Evolutionary conservation across 2,888 invertebrate genomes (phyloP).

Genomic region (Hemaris fuciformis): DNA sequence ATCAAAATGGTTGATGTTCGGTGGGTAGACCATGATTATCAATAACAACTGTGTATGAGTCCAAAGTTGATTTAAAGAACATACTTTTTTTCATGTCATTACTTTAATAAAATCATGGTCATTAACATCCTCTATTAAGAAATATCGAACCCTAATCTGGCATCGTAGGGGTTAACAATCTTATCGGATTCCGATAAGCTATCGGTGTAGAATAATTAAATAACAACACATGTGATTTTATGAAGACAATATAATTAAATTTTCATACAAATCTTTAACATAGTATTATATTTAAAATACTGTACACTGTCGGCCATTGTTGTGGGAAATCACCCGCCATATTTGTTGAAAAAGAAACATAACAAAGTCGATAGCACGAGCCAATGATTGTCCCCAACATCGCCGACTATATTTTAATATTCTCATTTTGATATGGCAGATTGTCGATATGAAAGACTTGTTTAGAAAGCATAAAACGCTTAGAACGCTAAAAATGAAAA

Average conservation of each 20-base stretch:
- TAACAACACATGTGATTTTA: conserved; percentile 64
- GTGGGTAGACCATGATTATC: too few species aligned
- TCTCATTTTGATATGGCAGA: conserved; percentile 85
- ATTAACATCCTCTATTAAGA: not conserved
- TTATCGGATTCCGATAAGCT: conserved; percentile 18
- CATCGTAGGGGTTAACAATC: not conserved
- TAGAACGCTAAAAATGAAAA: conserved; percentile 50
- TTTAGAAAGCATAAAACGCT: conserved; percentile 65
- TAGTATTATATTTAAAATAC: conserved; percentile 88
- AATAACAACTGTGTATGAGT: too few species aligned
- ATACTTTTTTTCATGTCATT: too few species aligned
- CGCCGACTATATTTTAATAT: conserved; percentile 74
- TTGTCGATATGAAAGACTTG: conserved; percentile 84
- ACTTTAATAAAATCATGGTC: too few species aligned
- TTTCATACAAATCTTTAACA: conserved; percentile 92
- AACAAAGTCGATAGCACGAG: conserved; percentile 27
- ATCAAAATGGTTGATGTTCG: too few species aligned
- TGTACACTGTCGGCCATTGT: conserved; percentile 83
- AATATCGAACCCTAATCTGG: not conserved
- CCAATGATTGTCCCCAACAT: conserved; percentile 67
- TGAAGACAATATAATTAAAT: conserved; percentile 84
- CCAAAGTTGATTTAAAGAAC: too few species aligned
- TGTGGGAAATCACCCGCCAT: conserved; percentile 65
- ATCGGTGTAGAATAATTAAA: conserved; percentile 29
- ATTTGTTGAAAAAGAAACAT: conserved; percentile 43